These are phyloP conservation scores for Sinella curviseta DNA, from an alignment of 1,140 invertebrate genomes.

Conservation along the genomic window DNA sequence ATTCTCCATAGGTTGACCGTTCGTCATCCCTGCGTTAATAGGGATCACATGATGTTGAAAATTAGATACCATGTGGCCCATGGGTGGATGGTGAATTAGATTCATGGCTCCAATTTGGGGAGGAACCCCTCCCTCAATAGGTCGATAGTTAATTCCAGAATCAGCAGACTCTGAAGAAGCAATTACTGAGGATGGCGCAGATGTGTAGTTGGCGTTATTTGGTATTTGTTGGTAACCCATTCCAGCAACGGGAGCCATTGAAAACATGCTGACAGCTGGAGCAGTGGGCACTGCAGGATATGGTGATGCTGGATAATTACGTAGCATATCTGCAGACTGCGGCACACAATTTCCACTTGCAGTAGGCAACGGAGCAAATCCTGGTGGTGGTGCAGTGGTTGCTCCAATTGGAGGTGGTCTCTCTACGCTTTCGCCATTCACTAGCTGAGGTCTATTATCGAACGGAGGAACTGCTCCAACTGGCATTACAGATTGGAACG, in stretches of 20 bases:
- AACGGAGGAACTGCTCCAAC: not conserved
- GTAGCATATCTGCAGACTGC: not conserved
- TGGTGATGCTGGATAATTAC: not conserved
- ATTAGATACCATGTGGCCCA: not conserved
- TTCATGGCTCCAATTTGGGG: not conserved
- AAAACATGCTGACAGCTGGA: not conserved
- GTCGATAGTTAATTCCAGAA: not conserved
- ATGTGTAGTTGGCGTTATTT: not conserved
- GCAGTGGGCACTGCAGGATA: not conserved
- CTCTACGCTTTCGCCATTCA: not conserved
- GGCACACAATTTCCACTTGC: not conserved
- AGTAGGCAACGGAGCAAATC: constrained; percentile 25
- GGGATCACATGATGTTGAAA: not conserved
- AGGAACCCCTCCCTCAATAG: not conserved
- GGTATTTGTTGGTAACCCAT: not conserved
- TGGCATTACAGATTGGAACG: not conserved
- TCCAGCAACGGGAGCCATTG: not conserved
- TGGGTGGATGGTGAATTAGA: not conserved
- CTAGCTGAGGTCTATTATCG: not conserved
- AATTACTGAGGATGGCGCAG: not conserved
- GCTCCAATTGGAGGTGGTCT: not conserved
- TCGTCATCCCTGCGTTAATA: not conserved
- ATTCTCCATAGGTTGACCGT: not conserved
- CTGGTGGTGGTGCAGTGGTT: constrained; percentile 22
- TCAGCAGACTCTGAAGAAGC: not conserved